Evolutionary conservation across 2,888 invertebrate genomes (phyloP), one percentile per base, ranked within the genome.

Genomic region (Gymnosoma rotundatum): DNA sequence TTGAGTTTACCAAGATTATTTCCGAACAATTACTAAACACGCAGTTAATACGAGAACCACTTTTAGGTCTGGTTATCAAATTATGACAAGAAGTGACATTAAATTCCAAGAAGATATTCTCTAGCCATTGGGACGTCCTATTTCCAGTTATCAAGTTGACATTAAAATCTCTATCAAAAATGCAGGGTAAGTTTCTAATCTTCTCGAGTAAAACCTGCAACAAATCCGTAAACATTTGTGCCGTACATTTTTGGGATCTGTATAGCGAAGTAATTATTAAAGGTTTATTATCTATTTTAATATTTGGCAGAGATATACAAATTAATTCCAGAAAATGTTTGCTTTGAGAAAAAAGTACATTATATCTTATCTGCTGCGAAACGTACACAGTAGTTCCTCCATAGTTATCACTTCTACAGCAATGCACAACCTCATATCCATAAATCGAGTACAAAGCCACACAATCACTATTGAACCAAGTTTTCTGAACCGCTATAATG

Each of bases 181-280:
- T 38, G 8, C 38, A 38, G 38, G 38, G 38, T 38, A 12, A 38
- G 38, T 38, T 38, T 12, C 12, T 38, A 38, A 38, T 12, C 38
- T 38, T 38, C 7, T 12, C 38, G 8, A 38, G 38, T 38, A 38
- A 38, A 38, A 10, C 12, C 38, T 10, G 38, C 12, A 38, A 10
- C 38, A 38, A 38, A 38, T 38, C 38, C 25, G 38, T 12, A 38
- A 38, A 38, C 38, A 38, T 38, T 38, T 38, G 7, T 10, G 38
- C 9, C 12, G 32, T 58, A 58, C 58, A 58, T 58, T 58, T 58
- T 32, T 58, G 58, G 7, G 58, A 58, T 32, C 58, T 20, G 58
- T 58, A 58, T 25, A 58, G 16, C 58, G 58, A 58, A 20, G 58
- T 58, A 58, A 58, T 32, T 21, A 12, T 32, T 16, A 32, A 58